Conservation (phyloP, 2,113 vertebrate genomes). For the Chaetodon auriga region DNA sequence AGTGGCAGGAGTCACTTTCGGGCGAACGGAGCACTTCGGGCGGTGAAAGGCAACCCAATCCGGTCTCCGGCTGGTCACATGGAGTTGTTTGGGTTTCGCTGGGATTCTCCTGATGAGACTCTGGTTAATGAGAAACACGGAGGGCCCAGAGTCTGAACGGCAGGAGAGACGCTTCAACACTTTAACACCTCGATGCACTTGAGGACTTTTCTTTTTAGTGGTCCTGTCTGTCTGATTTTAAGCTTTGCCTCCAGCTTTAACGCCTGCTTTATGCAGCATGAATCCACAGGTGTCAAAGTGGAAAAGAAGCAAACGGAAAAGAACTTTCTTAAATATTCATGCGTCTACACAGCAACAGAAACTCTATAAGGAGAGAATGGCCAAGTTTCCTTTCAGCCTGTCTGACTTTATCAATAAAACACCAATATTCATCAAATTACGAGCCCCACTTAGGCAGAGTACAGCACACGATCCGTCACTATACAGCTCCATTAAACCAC, state of each 20-base stretch:
- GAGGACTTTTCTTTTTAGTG: not conserved
- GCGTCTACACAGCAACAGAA: constrained; percentile 36
- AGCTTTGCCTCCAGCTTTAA: not conserved
- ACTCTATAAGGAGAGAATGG: constrained; percentile 58
- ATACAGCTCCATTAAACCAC: not conserved
- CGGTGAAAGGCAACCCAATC: constrained; percentile 48
- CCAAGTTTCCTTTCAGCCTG: constrained; percentile 45
- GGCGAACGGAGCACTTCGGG: constrained; percentile 6
- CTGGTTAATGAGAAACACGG: not conserved
- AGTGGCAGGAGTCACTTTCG: constrained; percentile 53
- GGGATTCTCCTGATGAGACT: constrained; percentile 30
- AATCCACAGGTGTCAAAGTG: not conserved
- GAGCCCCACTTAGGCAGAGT: constrained; percentile 14
- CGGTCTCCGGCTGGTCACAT: not conserved
- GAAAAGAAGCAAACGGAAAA: not conserved
- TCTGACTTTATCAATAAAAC: constrained; percentile 61
- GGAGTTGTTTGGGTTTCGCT: constrained; percentile 28
- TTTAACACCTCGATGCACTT: not conserved
- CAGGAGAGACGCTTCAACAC: not conserved
- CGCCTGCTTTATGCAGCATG: not conserved
- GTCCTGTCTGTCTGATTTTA: not conserved
- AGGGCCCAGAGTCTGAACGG: not conserved
- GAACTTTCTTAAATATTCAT: constrained; percentile 66
- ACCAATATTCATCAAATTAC: constrained; percentile 66
- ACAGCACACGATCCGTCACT: not conserved